phyloP scores from a whole-genome alignment of 2,888 invertebrate genomes.

The Idaea aversata region DNA sequence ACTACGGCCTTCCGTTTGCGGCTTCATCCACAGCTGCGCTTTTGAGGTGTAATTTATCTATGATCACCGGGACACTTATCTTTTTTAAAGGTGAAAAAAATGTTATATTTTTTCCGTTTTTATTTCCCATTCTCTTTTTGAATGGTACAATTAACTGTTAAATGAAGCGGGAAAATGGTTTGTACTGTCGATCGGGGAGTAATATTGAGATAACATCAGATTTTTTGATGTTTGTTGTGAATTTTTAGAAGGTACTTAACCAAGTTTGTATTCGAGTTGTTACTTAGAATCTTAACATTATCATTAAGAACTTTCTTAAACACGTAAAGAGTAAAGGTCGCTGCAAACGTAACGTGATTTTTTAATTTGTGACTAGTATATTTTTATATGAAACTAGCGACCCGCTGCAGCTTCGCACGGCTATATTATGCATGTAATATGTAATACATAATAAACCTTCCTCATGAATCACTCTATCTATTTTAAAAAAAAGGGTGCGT shows the following conservation, averaged over 20 bases:
- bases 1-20: slow-evolving; percentile 26
- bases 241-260: background rate
- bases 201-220: background rate
- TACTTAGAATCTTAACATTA: background rate
- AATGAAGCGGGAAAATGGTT: slow-evolving; percentile 1
- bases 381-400: too few species aligned
- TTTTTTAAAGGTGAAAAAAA: slow-evolving; percentile 35
- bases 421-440: too few species aligned
- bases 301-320: too few species aligned
- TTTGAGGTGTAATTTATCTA: slow-evolving; percentile 65
- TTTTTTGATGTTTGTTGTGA: slow-evolving; percentile 4
- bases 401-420: too few species aligned
- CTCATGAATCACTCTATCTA: too few species aligned
- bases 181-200: background rate
- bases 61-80: slow-evolving; percentile 63
- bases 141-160: slow-evolving; percentile 1
- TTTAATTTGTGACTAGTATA: too few species aligned
- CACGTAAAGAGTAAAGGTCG: too few species aligned
- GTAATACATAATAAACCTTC: too few species aligned
- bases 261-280: background rate
- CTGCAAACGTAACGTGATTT: too few species aligned
- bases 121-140: slow-evolving; percentile 1
- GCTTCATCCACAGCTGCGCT: slow-evolving; percentile 50
- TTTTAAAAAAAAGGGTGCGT: too few species aligned
- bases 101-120: slow-evolving; percentile 1